Base-by-base conservation (phyloP, 2,113 vertebrate species). In the Ictalurus punctatus region DNA sequence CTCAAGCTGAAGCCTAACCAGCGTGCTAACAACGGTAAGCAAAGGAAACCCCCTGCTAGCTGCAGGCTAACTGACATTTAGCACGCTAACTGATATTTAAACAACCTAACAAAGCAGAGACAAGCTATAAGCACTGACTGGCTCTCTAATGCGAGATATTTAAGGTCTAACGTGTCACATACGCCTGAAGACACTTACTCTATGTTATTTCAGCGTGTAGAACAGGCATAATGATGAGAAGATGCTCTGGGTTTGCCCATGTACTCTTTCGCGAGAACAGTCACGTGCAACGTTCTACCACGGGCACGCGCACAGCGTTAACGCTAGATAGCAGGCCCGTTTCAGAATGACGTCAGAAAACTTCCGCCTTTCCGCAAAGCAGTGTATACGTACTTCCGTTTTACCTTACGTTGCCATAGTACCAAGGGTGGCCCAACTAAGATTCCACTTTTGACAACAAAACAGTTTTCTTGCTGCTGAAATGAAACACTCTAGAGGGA, bases 141-240 rank as follows among this genome's bases (percentile, higher is more conserved):
- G 65, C 59, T 73, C n/a, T 87, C 21, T 25, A 63, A 21, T 12
- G 8, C 16, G 78, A 56, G 2, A 44, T 7, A 86, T 48, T 10
- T 23, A n/a, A 30, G 17, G 56, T 21, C 23, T 56, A 40, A 78
- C 30, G 13, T 58, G 6, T 67, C 7, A 12, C 9, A 54, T 61
- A 34, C 17, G 12, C 65, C 44, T 13, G 44, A 13, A 1, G 34
- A 2, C 40, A 90, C 88, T 91, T 83, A 91, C 90, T 91, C 81
- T 83, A 88, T 44, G 82, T 85, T 40, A 76, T 27, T 48, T 91
- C 88, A 59, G 40, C 74, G 65, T 74, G 76, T 17, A 86, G 48
- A 69, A 34, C 17, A 14, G 27, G 65, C 88, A 89, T 89, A 65
- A 48, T 85, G 61, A 2, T 65, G 58, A 79, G 73, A 44, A 58